These are phyloP conservation scores for Ips typographus DNA, from an alignment of 1,140 invertebrate species.

Conservation along the genomic window DNA sequence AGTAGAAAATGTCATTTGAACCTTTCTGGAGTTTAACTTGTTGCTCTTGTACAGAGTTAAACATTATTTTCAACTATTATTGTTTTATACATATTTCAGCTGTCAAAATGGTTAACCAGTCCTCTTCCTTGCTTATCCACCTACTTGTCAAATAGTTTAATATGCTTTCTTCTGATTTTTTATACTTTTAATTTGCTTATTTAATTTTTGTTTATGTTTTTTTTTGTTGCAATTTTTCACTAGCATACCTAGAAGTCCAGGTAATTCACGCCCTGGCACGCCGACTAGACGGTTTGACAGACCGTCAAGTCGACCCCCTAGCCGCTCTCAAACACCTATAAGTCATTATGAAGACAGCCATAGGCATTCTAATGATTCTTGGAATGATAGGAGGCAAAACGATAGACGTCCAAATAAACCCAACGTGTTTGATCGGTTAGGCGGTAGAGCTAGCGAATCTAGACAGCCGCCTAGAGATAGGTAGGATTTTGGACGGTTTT, in stretches of 20 bases:
- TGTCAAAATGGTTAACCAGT: too few species aligned
- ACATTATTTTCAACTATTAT: too few species aligned
- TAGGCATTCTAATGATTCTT: constrained; percentile 16
- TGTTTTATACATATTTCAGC: too few species aligned
- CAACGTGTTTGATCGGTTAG: constrained; percentile 26
- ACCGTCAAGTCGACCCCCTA: constrained; percentile 26
- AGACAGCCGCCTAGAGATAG: constrained; percentile 15
- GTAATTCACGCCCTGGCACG: constrained; percentile 55
- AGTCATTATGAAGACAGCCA: constrained; percentile 27
- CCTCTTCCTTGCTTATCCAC: too few species aligned
- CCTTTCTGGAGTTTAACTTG: too few species aligned
- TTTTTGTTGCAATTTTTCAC: not conserved
- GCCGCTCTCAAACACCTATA: constrained; percentile 38
- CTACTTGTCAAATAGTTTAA: too few species aligned
- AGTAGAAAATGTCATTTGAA: too few species aligned
- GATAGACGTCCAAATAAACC: constrained; percentile 1
- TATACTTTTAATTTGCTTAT: constrained; percentile 1
- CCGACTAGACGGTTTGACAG: constrained; percentile 47
- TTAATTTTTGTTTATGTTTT: not conserved
- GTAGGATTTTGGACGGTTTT: constrained; percentile 8
- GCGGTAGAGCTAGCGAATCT: constrained; percentile 21
- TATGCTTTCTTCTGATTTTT: not conserved
- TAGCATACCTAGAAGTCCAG: constrained; percentile 38
- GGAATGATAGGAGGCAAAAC: not conserved
- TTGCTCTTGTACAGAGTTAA: too few species aligned